Evolutionary conservation across 2,113 vertebrate species (phyloP), one percentile per base, ranked within the genome.

Genomic region (Petromus typicus): DNA sequence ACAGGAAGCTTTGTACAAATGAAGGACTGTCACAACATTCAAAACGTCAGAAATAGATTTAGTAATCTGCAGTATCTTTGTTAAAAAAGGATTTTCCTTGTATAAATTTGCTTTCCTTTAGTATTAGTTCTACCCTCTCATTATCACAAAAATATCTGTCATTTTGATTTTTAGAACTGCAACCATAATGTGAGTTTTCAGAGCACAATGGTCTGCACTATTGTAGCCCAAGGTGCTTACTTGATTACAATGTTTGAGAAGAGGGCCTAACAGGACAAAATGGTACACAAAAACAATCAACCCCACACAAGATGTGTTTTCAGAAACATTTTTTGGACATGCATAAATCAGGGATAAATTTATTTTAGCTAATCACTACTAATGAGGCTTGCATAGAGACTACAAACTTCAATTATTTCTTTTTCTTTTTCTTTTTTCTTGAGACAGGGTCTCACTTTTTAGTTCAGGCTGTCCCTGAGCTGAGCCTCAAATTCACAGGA

Each of bases 41-140:
- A 48, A 97, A 96, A 89, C 54, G 93, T 97, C 93, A 96, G 93
- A 96, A 97, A 96, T 88, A 69, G 20, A 63, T 79, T 96, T 51
- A 91, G 75, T 88, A 94, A 92, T n/a, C 63, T 97, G 32, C 51
- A 93, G 86, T 91, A 90, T 56, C 67, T 67, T 22, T 67, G 32
- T 67, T 18, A 20, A 20, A 78, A 5, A 34, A 64, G 57, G 73
- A 79, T 27, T 12, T 2, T 67, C 59, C 40, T 79, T 25, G 37
- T 27, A 82, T 37, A 61, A 97, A 96, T 93, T 85, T 14, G 80
- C 20, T 96, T 87, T 78, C 88, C 73, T 92, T 43, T 8, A 59
- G 57, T 79, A 81, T 88, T 89, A 94, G 79, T 90, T 13, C 82
- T 78, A 91, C n/a, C 20, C 67, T 96, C 45, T 96, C 84, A 92